phyloP scores from a whole-genome alignment of 2,888 invertebrate genomes.

The Acronicta leporina region DNA sequence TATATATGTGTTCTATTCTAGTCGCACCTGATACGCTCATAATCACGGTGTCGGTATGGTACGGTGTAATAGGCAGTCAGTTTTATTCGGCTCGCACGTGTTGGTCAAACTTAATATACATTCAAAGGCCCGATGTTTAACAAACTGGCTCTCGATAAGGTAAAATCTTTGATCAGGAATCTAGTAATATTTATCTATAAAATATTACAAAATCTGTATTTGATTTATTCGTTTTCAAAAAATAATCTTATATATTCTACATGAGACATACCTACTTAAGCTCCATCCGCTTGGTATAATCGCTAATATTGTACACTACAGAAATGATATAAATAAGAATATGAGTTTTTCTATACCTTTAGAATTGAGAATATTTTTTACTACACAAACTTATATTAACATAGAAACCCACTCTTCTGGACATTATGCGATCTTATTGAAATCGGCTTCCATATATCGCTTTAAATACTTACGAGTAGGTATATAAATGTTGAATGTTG shows the following conservation, averaged over 20 bases:
- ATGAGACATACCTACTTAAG: too few species aligned
- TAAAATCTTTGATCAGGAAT: slow-evolving; percentile 4
- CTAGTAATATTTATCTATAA: slow-evolving; percentile 12
- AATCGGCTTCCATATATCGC: slow-evolving; percentile 16
- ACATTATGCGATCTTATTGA: neutral
- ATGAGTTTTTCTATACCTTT: too few species aligned
- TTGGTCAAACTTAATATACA: slow-evolving; percentile 1
- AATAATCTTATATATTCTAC: too few species aligned
- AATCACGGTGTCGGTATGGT: too few species aligned
- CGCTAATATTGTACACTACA: too few species aligned
- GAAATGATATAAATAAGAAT: too few species aligned
- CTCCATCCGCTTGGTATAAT: too few species aligned
- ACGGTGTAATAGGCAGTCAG: too few species aligned
- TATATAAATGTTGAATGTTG: neutral
- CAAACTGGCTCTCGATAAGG: slow-evolving; percentile 19
- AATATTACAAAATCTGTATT: too few species aligned
- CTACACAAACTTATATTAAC: slow-evolving; percentile 3
- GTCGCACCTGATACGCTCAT: too few species aligned
- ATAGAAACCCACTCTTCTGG: neutral
- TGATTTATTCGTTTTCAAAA: too few species aligned
- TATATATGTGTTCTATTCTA: too few species aligned
- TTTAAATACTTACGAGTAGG: neutral
- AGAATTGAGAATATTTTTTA: neutral
- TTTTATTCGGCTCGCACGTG: slow-evolving; percentile 24
- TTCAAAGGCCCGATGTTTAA: slow-evolving; percentile 1